These are phyloP conservation scores for Cassiopea xamachana DNA, from an alignment of 30 jellyfish, hydroid and myxozoan genomes.

Conservation along the genomic window DNA sequence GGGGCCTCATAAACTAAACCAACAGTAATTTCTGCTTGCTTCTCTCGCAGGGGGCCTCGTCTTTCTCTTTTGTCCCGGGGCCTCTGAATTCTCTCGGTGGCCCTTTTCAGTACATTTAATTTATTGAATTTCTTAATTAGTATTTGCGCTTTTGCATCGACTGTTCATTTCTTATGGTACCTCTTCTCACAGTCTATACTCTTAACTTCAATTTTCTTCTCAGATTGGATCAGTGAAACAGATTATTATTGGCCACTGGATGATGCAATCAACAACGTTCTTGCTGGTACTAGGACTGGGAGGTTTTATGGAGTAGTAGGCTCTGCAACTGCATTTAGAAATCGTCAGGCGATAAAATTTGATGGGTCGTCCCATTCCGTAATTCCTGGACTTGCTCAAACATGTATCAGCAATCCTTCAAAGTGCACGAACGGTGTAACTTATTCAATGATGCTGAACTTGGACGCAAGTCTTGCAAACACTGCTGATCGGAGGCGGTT, in stretches of 20 bases:
- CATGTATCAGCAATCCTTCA: constrained; percentile 86
- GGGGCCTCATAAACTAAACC: too few species aligned
- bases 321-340: neutral
- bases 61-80: too few species aligned
- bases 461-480: constrained; percentile 25
- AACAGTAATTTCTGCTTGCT: too few species aligned
- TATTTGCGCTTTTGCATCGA: neutral
- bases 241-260: constrained; percentile 95
- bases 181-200: neutral
- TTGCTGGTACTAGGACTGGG: constrained; percentile 87
- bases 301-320: constrained; percentile 60
- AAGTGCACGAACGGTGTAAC: constrained; percentile 89
- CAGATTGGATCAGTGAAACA: constrained; percentile 85
- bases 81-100: too few species aligned
- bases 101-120: too few species aligned
- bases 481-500: constrained; percentile 10
- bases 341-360: constrained; percentile 59
- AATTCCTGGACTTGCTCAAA: constrained; percentile 41
- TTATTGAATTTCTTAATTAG: too few species aligned
- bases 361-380: constrained; percentile 76
- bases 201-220: neutral
- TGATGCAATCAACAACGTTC: constrained; percentile 34
- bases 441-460: constrained; percentile 65
- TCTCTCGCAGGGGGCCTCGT: too few species aligned
- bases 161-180: neutral